Conservation (phyloP, 1,140 invertebrate genomes). For the Thaumetopoea pityocampa region DNA sequence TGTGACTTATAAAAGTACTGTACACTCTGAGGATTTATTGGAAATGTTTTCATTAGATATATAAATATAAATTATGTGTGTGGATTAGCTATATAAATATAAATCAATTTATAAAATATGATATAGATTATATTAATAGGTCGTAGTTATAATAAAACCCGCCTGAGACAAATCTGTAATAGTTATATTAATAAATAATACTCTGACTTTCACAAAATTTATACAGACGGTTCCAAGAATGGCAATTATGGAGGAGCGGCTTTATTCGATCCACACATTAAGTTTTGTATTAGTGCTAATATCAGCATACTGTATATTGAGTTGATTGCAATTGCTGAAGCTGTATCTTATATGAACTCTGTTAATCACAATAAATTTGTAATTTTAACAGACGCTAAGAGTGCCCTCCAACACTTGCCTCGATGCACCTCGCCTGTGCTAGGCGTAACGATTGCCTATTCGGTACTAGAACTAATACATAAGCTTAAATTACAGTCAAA, state of each 20-base stretch:
- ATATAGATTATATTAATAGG: slow-evolving; percentile 1
- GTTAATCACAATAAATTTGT: slow-evolving; percentile 18
- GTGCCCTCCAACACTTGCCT: slow-evolving; percentile 25
- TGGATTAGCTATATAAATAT: slow-evolving; percentile 7
- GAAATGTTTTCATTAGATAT: slow-evolving; percentile 7
- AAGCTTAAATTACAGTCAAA: background rate
- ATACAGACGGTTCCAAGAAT: slow-evolving; percentile 10
- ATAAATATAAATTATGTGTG: no score
- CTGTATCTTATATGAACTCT: slow-evolving; percentile 12
- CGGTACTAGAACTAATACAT: slow-evolving; percentile 15
- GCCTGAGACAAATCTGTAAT: background rate
- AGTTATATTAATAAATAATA: slow-evolving; percentile 8
- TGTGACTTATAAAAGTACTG: no score
- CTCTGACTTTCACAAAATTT: slow-evolving; percentile 1
- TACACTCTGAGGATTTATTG: background rate
- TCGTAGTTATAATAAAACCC: background rate
- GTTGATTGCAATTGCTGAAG: slow-evolving; percentile 10
- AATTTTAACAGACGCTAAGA: slow-evolving; percentile 25
- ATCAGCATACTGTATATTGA: slow-evolving; percentile 9
- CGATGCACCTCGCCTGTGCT: slow-evolving; percentile 22
- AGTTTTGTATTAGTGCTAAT: background rate
- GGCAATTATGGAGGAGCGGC: slow-evolving; percentile 2
- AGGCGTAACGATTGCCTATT: slow-evolving; percentile 26
- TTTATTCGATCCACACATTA: slow-evolving; percentile 8
- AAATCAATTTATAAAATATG: background rate